A percentile compares a stretch with the other conserved stretches of the same genome.
Evolutionary conservation across 2,113 vertebrate species (phyloP).

Genomic region (Agelaius phoeniceus): DNA sequence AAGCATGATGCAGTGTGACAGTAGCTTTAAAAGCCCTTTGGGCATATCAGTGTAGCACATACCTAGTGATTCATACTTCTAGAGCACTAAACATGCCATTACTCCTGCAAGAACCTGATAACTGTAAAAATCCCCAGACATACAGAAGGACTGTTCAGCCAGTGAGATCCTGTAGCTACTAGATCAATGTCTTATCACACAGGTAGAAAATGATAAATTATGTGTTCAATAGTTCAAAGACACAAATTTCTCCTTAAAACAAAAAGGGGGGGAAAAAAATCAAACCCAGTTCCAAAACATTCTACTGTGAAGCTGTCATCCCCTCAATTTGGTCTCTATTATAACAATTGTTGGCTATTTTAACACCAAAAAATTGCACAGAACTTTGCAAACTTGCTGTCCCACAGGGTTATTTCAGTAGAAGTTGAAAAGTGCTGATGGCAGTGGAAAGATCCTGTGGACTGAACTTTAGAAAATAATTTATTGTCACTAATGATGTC

Average conservation of each 20-base stretch:
- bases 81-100: background rate
- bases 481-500: background rate
- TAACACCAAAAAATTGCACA: background rate
- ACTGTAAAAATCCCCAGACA: background rate
- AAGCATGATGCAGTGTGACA: background rate
- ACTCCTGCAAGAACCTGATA: background rate
- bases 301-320: background rate
- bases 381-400: conserved; percentile 1
- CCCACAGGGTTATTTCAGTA: conserved; percentile 7
- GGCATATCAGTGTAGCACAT: background rate
- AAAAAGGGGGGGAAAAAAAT: background rate
- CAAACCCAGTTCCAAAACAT: background rate
- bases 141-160: background rate
- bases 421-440: conserved; percentile 14
- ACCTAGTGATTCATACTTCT: background rate
- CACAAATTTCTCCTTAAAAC: background rate
- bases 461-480: conserved; percentile 2
- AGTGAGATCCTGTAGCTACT: background rate
- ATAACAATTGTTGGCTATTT: background rate
- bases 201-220: background rate
- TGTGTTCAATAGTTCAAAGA: background rate
- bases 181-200: background rate
- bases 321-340: background rate
- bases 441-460: background rate
- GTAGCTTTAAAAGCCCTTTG: conserved; percentile 7